Evolutionary conservation across 1,140 invertebrate genomes (phyloP).

Genomic region (Danaus melanippus): DNA sequence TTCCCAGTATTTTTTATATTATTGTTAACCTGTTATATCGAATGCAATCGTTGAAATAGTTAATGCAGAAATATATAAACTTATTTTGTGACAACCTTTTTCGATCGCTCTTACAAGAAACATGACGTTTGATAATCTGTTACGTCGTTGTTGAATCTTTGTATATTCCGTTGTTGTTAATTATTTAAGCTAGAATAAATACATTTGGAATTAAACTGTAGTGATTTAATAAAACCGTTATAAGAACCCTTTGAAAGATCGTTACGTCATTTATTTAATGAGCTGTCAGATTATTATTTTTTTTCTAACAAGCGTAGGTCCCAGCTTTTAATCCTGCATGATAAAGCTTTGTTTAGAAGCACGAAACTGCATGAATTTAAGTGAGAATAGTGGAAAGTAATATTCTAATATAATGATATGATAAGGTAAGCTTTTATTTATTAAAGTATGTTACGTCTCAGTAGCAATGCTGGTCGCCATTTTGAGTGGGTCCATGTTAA

Average conservation of each 20-base stretch:
- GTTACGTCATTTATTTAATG: too few relatives aligned
- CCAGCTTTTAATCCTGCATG: slow-evolving; percentile 7
- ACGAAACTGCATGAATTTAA: too few relatives aligned
- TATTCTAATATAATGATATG: neutral
- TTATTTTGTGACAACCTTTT: too few relatives aligned
- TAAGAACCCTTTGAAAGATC: neutral
- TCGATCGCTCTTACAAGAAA: slow-evolving; percentile 36
- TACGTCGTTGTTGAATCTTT: slow-evolving; percentile 56
- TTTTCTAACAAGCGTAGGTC: too few relatives aligned
- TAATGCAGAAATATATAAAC: too few relatives aligned
- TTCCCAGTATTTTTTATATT: too few relatives aligned
- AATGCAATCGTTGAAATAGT: too few relatives aligned
- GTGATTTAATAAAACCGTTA: slow-evolving; percentile 1
- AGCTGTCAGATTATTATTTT: too few relatives aligned
- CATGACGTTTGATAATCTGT: slow-evolving; percentile 34
- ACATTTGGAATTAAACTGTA: slow-evolving; percentile 36
- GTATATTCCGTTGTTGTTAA: slow-evolving; percentile 65
- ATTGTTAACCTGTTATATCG: too few relatives aligned
- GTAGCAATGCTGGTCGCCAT: neutral
- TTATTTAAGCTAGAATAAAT: slow-evolving; percentile 65
- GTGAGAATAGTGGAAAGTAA: slow-evolving; percentile 1
- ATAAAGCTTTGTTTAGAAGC: neutral
- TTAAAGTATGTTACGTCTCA: neutral
- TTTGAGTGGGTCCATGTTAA: neutral
- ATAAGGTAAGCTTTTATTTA: slow-evolving; percentile 20